Evolutionary conservation across 2,797 vertebrate genomes (phyloP).

Genomic region (Aplochiton taeniatus): DNA sequence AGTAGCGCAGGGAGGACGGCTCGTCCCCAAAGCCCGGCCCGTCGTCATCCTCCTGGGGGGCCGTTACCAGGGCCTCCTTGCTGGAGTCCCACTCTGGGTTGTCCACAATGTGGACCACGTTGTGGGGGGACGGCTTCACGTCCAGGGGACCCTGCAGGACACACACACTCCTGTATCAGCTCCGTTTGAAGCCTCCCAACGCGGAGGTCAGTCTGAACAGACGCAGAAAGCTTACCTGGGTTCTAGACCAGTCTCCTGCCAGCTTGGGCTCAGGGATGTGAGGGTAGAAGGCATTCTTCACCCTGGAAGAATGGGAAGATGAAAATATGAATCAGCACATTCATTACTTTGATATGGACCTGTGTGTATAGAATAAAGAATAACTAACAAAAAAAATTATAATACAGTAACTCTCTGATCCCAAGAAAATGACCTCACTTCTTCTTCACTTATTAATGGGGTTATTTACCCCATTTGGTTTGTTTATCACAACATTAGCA

Average conservation of each 20-base stretch:
- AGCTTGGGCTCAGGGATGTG: slow-evolving; percentile 95
- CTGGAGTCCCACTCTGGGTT: slow-evolving; percentile 65
- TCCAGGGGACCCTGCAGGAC: slow-evolving; percentile 79
- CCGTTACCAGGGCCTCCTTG: slow-evolving; percentile 71
- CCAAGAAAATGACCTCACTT: too few species aligned
- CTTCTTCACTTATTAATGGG: too few species aligned
- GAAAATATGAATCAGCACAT: slow-evolving; percentile 8
- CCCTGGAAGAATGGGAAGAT: slow-evolving; percentile 74
- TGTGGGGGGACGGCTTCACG: slow-evolving; percentile 88
- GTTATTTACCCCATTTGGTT: too few species aligned
- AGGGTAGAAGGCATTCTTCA: slow-evolving; percentile 94
- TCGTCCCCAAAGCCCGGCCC: slow-evolving; percentile 70
- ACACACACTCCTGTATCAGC: neutral
- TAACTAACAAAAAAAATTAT: too few species aligned
- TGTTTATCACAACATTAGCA: too few species aligned
- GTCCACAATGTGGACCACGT: slow-evolving; percentile 89
- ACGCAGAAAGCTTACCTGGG: slow-evolving; percentile 56
- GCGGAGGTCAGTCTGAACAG: too few species aligned
- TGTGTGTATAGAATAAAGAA: too few species aligned
- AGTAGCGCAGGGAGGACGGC: slow-evolving; percentile 71
- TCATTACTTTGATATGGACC: too few species aligned
- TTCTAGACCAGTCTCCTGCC: slow-evolving; percentile 69
- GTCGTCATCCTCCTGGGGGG: slow-evolving; percentile 71
- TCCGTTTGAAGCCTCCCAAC: too few species aligned
- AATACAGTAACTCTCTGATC: too few species aligned